phyloP scores from a whole-genome alignment of 2,797 vertebrate genomes.

The Parauchenoglanis ngamensis region DNA sequence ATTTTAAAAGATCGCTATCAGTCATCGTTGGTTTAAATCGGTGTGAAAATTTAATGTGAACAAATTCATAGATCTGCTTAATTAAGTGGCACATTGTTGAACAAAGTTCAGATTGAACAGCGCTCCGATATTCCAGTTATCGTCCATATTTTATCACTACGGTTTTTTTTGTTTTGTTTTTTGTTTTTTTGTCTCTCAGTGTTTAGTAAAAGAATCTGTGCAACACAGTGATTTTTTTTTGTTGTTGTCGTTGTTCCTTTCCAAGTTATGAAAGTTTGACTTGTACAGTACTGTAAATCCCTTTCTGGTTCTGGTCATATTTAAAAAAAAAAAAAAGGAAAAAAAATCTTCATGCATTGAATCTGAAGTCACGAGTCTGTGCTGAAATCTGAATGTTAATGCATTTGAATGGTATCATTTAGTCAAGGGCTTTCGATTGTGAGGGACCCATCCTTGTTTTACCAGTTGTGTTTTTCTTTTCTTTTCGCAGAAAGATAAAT shows the following conservation, averaged over 20 bases:
- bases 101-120: conserved; percentile 55
- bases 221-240: conserved; percentile 19
- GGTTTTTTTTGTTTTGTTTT: conserved; percentile 27
- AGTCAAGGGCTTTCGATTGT: conserved; percentile 77
- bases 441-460: conserved; percentile 70
- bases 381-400: conserved; percentile 84
- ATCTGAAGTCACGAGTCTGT: conserved; percentile 79
- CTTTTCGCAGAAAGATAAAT: conserved; percentile 74
- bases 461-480: conserved; percentile 38
- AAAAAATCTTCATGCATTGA: conserved; percentile 66
- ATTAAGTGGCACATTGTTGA: conserved; percentile 57
- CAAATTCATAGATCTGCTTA: conserved; percentile 52
- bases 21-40: conserved; percentile 38
- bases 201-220: conserved; percentile 39
- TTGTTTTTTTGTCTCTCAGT: conserved; percentile 41
- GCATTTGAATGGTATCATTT: conserved; percentile 76
- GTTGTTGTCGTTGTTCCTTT: conserved; percentile 18
- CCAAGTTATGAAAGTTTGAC: conserved; percentile 69
- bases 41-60: conserved; percentile 41
- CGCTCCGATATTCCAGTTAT: conserved; percentile 78
- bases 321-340: conserved; percentile 70
- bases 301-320: conserved; percentile 60
- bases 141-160: conserved; percentile 61
- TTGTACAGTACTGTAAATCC: conserved; percentile 76
- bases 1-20: background rate